Evolutionary conservation across 2,888 invertebrate genomes (phyloP).

Genomic region (Limenitis arthemis): DNA sequence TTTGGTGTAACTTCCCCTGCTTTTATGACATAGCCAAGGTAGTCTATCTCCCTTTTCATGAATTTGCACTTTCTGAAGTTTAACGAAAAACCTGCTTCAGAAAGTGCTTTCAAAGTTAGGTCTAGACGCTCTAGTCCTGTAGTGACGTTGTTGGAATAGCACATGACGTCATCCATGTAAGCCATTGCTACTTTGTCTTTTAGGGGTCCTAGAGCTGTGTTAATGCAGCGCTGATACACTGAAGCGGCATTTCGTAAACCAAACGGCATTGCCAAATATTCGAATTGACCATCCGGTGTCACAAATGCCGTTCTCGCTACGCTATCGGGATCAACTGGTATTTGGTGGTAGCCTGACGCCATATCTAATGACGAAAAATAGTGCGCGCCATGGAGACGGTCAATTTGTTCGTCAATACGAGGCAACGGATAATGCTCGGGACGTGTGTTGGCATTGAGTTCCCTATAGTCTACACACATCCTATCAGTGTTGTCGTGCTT

Average conservation of each 20-base stretch:
- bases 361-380: constrained; percentile 8
- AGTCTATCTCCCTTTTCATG: constrained; percentile 19
- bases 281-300: constrained; percentile 1
- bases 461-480: constrained; percentile 8
- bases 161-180: not conserved
- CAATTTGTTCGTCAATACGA: constrained; percentile 12
- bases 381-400: not conserved
- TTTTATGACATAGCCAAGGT: constrained; percentile 21
- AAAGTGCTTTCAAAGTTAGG: not conserved
- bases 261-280: constrained; percentile 9
- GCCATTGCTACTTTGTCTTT: not conserved
- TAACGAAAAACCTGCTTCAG: constrained; percentile 30
- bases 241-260: constrained; percentile 8
- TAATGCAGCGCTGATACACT: not conserved
- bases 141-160: not conserved
- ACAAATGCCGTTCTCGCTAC: constrained; percentile 11
- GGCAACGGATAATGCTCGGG: constrained; percentile 20
- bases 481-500: constrained; percentile 11
- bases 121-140: not conserved
- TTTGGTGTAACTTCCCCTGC: constrained; percentile 25
- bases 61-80: constrained; percentile 27
- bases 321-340: not conserved
- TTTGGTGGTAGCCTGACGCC: constrained; percentile 11
- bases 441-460: constrained; percentile 16
- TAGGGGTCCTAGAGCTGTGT: not conserved